Base-by-base conservation (phyloP, 2,113 vertebrate genomes). In the Fulmarus glacialis region DNA sequence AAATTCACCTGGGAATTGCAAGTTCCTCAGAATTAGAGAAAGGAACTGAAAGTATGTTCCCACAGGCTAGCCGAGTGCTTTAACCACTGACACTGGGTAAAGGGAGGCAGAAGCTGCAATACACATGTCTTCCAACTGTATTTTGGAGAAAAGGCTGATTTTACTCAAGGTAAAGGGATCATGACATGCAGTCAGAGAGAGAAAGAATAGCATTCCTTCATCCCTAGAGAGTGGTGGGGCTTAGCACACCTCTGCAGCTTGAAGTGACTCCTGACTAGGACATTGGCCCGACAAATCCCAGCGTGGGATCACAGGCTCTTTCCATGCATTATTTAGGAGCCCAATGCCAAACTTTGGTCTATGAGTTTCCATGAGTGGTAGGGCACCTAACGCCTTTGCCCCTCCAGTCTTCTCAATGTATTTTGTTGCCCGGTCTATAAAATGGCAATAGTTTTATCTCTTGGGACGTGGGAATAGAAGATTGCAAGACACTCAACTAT, bases 301-400 rank as follows among this genome's bases (percentile, higher is more conserved):
- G 0, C 0, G 0, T 26, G 29, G 43, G 29, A 56, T 36, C 2
- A 3, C 36, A 83, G 40, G 11, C 18, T 60, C 24, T 45, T 93
- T 72, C 62, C 16, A 26, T 21, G 40, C 21, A 18, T 21, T 72
- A 5, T 68, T 83, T 73, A 64, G 56, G 6, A 68, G 4, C 40
- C 43, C 75, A 88, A 40, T 55, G 32, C 7, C 58, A 68, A 67
- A 82, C 15, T 55, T 75, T 34, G 32, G 20, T 60, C 64, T 92
- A 2, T 53, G 60, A 53, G 6, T 78, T 94, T 53, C 40, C 38
- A 6, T 9, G 15, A 60, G 8, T 32, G 12, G 7, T 12, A 60
- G 15, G n/a, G 4, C 40, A 78, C 20, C 19, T 55, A 81, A 78
- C 0, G 2, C 11, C 16, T 82, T 66, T 70, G 13, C 21, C 21